Base-by-base conservation (phyloP, 2,888 invertebrate species). In the Cybosia mesomella region DNA sequence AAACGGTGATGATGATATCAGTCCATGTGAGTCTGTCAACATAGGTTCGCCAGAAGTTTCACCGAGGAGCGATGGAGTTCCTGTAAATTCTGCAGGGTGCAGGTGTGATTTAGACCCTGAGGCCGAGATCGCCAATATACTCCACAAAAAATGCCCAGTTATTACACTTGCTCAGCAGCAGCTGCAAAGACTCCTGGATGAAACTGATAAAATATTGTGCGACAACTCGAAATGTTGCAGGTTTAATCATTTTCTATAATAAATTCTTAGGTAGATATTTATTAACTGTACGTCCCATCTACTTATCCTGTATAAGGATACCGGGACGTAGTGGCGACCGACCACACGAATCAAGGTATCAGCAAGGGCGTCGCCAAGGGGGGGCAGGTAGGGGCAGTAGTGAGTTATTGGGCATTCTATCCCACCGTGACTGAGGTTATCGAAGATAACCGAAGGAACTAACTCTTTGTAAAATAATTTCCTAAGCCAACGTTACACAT, bases 71-170 rank as follows among this genome's bases (percentile, higher is more conserved):
- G 87, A 88, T 39, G 64, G 39, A n/a, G 54, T 43, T 54, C 1
- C 58, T n/a, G 32, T 59, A 15, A 72, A 68, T 59, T 57, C 69
- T 9, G 71, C 71, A 11, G 67, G 85, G 1, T 93, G 92, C 73
- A 91, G 89, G 71, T 92, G 91, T 66, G 89, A 89, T 18, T 58
- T 86, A 57, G 91, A 92, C 53, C 79, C 87, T 3, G 92, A 94
- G 22, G 85, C 82, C 1, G 93, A 93, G 70, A 84, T 93, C 57
- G 89, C 91, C 2, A 89, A 86, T 73, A 92, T 95, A 68, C 82
- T 93, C 9, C 93, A 94, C 74, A 93, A 91, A 73, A 95, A 95
- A 82, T 92, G 92, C 65, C 91, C 93, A 8, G 92, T 93, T 0
- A 93, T 94, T 22, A 87, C 87, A 9, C 78, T 95, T 58, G 94